Percentiles rank a stretch among this genome's conserved stretches.
These are phyloP conservation scores for Acipenser transmontanus DNA, from an alignment of 2,797 vertebrate genomes.

Conservation along the genomic window DNA sequence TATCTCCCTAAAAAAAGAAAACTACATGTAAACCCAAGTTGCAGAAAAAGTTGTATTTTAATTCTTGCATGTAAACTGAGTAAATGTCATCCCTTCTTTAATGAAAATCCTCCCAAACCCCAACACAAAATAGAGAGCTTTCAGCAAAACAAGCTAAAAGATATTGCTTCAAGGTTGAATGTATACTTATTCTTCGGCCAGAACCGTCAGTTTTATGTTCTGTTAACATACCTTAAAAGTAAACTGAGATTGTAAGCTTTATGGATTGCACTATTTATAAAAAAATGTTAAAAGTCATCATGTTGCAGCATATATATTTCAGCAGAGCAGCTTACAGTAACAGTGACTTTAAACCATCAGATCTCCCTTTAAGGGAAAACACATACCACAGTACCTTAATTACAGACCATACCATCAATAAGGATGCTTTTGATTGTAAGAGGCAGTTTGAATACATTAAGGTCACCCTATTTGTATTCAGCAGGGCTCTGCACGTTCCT, in stretches of 20 bases:
- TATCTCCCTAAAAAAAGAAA: too few relatives aligned
- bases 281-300: background rate
- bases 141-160: too few relatives aligned
- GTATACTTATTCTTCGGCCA: too few relatives aligned
- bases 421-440: background rate
- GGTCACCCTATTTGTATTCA: background rate
- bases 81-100: too few relatives aligned
- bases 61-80: too few relatives aligned
- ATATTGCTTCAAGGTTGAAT: too few relatives aligned
- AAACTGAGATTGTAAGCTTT: background rate
- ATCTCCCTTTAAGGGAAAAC: background rate
- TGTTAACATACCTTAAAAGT: background rate
- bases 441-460: background rate
- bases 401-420: background rate
- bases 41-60: too few relatives aligned
- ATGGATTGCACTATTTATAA: constrained; percentile 3
- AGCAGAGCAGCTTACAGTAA: background rate
- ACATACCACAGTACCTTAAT: background rate
- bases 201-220: too few relatives aligned
- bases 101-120: too few relatives aligned
- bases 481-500: background rate
- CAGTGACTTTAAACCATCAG: background rate
- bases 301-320: background rate
- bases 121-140: too few relatives aligned
- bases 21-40: too few relatives aligned